Base-by-base conservation (phyloP, 2,797 vertebrate species). In the Pseudochromis fuscus region DNA sequence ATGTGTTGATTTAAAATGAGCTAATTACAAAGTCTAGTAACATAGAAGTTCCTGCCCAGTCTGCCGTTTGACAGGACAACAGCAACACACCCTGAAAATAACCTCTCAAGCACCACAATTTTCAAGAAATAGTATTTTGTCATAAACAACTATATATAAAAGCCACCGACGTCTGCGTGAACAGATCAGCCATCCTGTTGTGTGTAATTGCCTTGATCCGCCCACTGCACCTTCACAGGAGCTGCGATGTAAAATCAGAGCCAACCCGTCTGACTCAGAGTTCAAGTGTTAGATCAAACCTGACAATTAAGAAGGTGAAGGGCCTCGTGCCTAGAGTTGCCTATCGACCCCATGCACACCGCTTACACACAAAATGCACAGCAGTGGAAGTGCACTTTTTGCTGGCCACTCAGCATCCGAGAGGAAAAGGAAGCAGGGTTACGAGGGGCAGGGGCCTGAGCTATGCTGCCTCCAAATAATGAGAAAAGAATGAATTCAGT, bases 401-500 rank as follows among this genome's bases (percentile, higher is more conserved):
- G 23, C n/a, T 11, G 16, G 38, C 30, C 28, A 61, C 49, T 75
- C 52, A 23, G 63, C 45, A 68, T 67, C 53, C 42, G 19, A 27
- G 15, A 30, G 63, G 61, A 68, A 75, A n/a, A 40, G 19, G 25
- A 31, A 44, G 58, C 33, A 15, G 67, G 53, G 70, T 45, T 38
- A 12, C 11, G 27, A 45, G 30, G 68, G 67, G 70, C 42, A 35
- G 2, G 35, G 59, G 58, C 35, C 65, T 44, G 44, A 77, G 60
- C 61, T 38, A 50, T 15, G 38, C 70, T 66, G 72, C 75, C 67
- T 77, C 72, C 82, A 85, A 89, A 87, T 91, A 92, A 92, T 75
- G 90, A 93, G 86, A 66, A 85, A 87, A 64, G 77, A 87, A 92
- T 57, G 67, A 81, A 93, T 91, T 91, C 89, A 82, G 75, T 73